Base-by-base conservation (phyloP, 2,888 invertebrate species). In the Masnerella sp. region DNA sequence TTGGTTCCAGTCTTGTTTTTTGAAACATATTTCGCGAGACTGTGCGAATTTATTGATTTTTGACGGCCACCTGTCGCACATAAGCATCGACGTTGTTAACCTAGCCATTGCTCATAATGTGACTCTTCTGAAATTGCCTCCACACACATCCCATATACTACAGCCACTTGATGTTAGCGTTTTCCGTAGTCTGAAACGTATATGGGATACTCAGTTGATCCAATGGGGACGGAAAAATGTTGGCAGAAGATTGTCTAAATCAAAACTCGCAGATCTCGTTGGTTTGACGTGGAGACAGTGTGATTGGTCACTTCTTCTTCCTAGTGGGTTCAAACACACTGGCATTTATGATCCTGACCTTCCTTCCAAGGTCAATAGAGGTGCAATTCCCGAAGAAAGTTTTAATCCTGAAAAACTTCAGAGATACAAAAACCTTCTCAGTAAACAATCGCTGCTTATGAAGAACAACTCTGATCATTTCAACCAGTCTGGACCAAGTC, bases 81-180 rank as follows among this genome's bases (percentile, higher is more conserved):
- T 65, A 5, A 65, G 65, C 14, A 18, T 64, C 22, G 18, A 34
- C 8, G 36, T 64, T 0, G 14, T 52, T 25, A 9, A 52, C 18
- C 7, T 18, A 5, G 64, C 64, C 1, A 9, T 64, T 1, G 1
- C 43, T 1, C 8, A 52, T 12, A 56, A 54, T n/a, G 38, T 65
- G 5, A 45, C 43, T 7, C 15, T 54, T 45, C 20, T 65, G 9
- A 54, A 52, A 11, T 32, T 62, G 14, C 62, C 62, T 9, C 56
- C 67, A n/a, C 67, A 67, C 18, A 67, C 67, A 2, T 67, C 56
- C 1, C 67, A 67, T 9, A 65, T 65, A 2, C 9, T 65, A 18
- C 65, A 54, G n/a, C 65, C 54, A 2, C 17, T 56, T 1, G 65
- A 65, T 38, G 56, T 67, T 4, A 47, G 47, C 12, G 47, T 47